Evolutionary conservation across 1,140 invertebrate species (phyloP).

Genomic region (Drosophila asahinai): DNA sequence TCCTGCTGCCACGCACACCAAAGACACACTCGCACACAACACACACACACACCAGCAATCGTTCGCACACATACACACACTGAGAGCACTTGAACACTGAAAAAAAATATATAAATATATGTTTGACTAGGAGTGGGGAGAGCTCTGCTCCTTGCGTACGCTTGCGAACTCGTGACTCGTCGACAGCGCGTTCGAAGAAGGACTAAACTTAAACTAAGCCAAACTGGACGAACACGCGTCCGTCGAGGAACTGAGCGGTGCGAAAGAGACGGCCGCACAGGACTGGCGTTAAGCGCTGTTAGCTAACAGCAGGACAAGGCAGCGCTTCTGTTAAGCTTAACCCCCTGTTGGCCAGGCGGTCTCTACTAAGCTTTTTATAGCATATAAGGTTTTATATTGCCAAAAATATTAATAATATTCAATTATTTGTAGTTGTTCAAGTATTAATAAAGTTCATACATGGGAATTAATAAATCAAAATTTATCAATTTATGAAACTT

Average conservation of each 20-base stretch:
- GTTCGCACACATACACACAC: constrained; percentile 30
- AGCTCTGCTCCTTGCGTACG: constrained; percentile 55
- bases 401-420: not conserved
- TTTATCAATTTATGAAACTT: too few relatives aligned
- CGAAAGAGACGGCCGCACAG: constrained; percentile 8
- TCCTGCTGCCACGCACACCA: constrained; percentile 39
- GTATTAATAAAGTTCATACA: too few relatives aligned
- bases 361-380: not conserved
- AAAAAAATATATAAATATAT: constrained; percentile 54
- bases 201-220: constrained; percentile 38
- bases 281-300: constrained; percentile 15
- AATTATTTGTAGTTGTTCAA: too few relatives aligned
- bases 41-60: constrained; percentile 13
- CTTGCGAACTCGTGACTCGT: constrained; percentile 60
- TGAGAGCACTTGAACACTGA: constrained; percentile 63
- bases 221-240: constrained; percentile 37
- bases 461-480: too few relatives aligned
- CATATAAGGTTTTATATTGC: not conserved
- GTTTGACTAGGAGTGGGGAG: constrained; percentile 20
- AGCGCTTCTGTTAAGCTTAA: constrained; percentile 24
- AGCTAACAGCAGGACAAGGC: constrained; percentile 2
- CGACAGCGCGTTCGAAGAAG: constrained; percentile 58
- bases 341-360: not conserved
- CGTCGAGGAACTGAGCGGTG: constrained; percentile 23
- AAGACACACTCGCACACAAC: constrained; percentile 15